Percentiles rank a stretch among this genome's conserved stretches.
These are phyloP conservation scores for Pipistrellus nathusii DNA, from an alignment of 2,797 vertebrate species.

Conservation along the genomic window DNA sequence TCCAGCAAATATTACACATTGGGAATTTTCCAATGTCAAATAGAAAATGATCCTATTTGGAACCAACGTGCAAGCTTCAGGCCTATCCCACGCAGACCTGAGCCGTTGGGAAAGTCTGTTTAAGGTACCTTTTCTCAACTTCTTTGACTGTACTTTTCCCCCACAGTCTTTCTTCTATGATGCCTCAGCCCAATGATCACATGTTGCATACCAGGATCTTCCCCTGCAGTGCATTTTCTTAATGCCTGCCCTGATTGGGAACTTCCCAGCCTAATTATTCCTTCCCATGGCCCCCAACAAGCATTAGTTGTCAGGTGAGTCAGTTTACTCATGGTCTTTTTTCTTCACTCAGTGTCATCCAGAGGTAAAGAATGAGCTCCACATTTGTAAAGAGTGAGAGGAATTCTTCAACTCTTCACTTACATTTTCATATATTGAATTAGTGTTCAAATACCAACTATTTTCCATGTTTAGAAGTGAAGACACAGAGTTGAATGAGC, in stretches of 20 bases:
- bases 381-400: not conserved
- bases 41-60: not conserved
- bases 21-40: constrained; percentile 1
- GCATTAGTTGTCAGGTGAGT: not conserved
- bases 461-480: not conserved
- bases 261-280: not conserved
- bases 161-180: not conserved
- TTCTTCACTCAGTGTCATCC: not conserved
- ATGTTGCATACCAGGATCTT: not conserved
- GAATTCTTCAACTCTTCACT: constrained; percentile 10
- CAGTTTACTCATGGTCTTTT: constrained; percentile 10
- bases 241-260: not conserved
- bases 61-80: not conserved
- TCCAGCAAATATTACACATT: not conserved
- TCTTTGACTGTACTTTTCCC: not conserved
- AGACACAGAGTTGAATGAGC: not conserved
- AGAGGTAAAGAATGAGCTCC: not conserved
- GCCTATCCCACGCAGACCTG: not conserved
- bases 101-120: not conserved
- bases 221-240: not conserved
- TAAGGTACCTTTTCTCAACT: not conserved
- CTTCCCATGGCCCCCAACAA: not conserved
- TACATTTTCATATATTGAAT: not conserved
- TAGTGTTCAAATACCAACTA: not conserved
- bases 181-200: not conserved